Conservation (phyloP, 2,888 invertebrate species). For the Catotricha subobsoleta region DNA sequence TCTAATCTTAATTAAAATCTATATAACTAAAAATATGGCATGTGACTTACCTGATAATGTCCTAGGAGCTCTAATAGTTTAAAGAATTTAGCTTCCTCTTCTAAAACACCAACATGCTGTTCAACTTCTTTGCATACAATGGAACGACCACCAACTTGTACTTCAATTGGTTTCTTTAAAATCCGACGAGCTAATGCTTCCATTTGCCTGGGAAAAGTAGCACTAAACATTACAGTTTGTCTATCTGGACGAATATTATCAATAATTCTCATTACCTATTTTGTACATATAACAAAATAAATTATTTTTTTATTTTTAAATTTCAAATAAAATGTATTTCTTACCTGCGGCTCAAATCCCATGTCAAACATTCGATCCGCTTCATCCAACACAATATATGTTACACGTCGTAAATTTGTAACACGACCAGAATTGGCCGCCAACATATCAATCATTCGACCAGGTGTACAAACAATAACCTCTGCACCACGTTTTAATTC, state of each 20-base stretch:
- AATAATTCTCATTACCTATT: slow-evolving; percentile 83
- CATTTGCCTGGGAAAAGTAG: slow-evolving; percentile 98
- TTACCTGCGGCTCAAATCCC: slow-evolving; percentile 67
- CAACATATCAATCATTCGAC: slow-evolving; percentile 97
- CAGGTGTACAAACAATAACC: slow-evolving; percentile 97
- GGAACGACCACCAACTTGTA: slow-evolving; percentile 91
- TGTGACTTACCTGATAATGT: slow-evolving; percentile 44
- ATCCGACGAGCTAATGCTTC: slow-evolving; percentile 91
- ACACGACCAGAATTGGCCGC: slow-evolving; percentile 96
- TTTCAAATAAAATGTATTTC: slow-evolving; percentile 1
- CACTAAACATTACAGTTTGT: slow-evolving; percentile 97
- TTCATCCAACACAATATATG: slow-evolving; percentile 95
- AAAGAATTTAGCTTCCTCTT: slow-evolving; percentile 94
- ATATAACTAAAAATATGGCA: slow-evolving; percentile 1
- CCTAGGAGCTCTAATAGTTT: slow-evolving; percentile 96
- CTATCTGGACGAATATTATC: slow-evolving; percentile 93
- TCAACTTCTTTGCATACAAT: slow-evolving; percentile 96
- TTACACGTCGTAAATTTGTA: slow-evolving; percentile 90
- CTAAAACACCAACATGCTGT: slow-evolving; percentile 81
- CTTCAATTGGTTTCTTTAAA: slow-evolving; percentile 86
- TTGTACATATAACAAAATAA: too few relatives aligned
- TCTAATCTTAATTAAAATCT: not conserved
- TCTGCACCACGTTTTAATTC: slow-evolving; percentile 93
- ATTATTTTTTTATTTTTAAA: slow-evolving; percentile 10
- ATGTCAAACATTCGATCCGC: slow-evolving; percentile 99